These are phyloP conservation scores for Plagiodera versicolora DNA, from an alignment of 2,888 invertebrate genomes.

Conservation along the genomic window DNA sequence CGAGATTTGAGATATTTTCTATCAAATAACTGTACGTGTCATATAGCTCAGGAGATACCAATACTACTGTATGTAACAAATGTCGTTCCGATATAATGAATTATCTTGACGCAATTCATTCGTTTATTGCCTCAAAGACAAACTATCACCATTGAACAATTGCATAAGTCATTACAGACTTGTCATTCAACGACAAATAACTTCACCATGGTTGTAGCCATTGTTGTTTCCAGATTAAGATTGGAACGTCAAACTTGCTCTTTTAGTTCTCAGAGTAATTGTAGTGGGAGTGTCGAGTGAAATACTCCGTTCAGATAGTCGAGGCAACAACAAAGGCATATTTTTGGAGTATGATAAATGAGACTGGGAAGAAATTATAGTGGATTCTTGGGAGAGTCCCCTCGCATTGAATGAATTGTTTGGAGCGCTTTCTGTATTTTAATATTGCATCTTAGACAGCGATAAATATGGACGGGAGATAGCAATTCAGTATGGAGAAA, in stretches of 20 bases:
- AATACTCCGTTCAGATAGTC: background rate
- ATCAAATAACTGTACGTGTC: no score
- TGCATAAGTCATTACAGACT: constrained; percentile 8
- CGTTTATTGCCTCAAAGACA: no score
- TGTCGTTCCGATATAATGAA: no score
- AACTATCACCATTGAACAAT: no score
- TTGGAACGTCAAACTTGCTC: no score
- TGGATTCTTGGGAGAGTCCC: constrained; percentile 21
- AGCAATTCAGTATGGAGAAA: background rate
- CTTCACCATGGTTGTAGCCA: no score
- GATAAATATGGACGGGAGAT: background rate
- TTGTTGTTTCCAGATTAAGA: no score
- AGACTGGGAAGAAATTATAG: constrained; percentile 25
- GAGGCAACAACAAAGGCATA: constrained; percentile 23
- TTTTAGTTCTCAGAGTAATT: no score
- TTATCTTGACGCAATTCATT: no score
- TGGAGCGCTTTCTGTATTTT: constrained; percentile 5
- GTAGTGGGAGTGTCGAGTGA: background rate
- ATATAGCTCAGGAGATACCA: no score
- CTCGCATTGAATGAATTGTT: constrained; percentile 17
- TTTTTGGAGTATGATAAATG: constrained; percentile 26
- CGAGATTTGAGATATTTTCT: no score
- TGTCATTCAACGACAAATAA: background rate
- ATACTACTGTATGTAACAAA: no score
- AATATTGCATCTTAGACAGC: background rate